phyloP scores from a whole-genome alignment of 30 jellyfish, hydroid and myxozoan species.

The Mastigias papua region DNA sequence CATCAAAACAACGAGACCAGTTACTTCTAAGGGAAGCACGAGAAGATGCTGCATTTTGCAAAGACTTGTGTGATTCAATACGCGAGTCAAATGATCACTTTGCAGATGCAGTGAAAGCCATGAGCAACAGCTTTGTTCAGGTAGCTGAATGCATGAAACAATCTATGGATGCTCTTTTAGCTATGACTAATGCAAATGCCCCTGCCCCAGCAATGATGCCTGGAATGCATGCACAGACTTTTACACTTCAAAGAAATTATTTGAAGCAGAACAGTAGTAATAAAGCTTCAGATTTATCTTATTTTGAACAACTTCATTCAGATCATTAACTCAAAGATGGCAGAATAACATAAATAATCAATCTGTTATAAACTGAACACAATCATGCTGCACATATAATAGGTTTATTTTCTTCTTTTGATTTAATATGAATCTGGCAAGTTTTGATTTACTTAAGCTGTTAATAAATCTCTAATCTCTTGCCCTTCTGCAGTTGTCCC shows the following conservation, averaged over 20 bases:
- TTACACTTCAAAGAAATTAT: neutral
- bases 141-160: constrained; percentile 17
- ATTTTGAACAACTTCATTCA: neutral
- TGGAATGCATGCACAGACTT: constrained; percentile 19
- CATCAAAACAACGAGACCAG: constrained; percentile 39
- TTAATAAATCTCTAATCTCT: constrained; percentile 4
- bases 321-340: neutral
- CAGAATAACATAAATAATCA: neutral
- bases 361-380: neutral
- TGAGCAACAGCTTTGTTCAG: constrained; percentile 23
- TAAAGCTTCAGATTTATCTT: constrained; percentile 1
- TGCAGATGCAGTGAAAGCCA: constrained; percentile 27
- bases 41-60: constrained; percentile 41
- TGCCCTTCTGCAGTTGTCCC: constrained; percentile 10
- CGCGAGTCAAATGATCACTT: constrained; percentile 35
- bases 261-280: neutral
- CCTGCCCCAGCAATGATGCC: constrained; percentile 11
- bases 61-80: constrained; percentile 30
- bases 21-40: constrained; percentile 10
- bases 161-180: constrained; percentile 3
- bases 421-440: neutral
- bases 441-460: neutral
- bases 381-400: neutral
- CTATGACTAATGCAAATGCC: neutral
- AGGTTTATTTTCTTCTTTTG: too few relatives aligned